Percentiles rank a stretch among this genome's conserved stretches.
Conservation (phyloP, 2,113 vertebrate genomes). For the Psilopogon haemacephalus region DNA sequence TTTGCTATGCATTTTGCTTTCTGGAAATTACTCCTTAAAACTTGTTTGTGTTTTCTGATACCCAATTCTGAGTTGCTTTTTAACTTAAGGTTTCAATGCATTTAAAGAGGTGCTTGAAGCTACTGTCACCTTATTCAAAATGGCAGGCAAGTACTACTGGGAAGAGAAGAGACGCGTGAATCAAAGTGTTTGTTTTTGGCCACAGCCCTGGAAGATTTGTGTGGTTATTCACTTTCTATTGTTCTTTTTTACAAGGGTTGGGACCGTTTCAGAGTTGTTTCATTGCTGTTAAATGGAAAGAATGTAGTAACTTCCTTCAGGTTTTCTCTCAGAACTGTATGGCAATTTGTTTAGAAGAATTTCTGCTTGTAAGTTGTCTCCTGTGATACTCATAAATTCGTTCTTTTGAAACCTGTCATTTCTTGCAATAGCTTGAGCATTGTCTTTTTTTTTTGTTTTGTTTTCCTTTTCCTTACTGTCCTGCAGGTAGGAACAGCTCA, state of each 20-base stretch:
- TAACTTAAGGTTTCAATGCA: not conserved
- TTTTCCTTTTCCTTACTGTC: not conserved
- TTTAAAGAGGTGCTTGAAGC: not conserved
- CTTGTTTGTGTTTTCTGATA: not conserved
- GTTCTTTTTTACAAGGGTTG: not conserved
- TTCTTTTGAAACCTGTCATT: not conserved
- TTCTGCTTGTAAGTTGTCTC: not conserved
- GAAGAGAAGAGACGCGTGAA: not conserved
- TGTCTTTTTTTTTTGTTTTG: not conserved
- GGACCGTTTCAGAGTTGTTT: not conserved
- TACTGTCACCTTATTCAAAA: not conserved
- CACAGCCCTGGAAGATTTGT: not conserved
- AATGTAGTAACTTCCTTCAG: conserved; percentile 31
- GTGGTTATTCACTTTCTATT: conserved; percentile 6
- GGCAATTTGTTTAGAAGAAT: not conserved
- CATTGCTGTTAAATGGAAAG: conserved; percentile 23
- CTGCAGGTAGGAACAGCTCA: not conserved
- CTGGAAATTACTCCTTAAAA: not conserved
- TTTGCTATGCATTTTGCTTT: not conserved
- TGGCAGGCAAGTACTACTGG: not conserved
- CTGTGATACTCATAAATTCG: not conserved
- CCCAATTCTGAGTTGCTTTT: not conserved
- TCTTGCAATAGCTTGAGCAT: not conserved
- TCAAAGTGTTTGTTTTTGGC: not conserved
- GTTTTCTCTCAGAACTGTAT: not conserved